Conservation (phyloP, 2,797 vertebrate genomes). For the Scomberomorus guttatus region DNA sequence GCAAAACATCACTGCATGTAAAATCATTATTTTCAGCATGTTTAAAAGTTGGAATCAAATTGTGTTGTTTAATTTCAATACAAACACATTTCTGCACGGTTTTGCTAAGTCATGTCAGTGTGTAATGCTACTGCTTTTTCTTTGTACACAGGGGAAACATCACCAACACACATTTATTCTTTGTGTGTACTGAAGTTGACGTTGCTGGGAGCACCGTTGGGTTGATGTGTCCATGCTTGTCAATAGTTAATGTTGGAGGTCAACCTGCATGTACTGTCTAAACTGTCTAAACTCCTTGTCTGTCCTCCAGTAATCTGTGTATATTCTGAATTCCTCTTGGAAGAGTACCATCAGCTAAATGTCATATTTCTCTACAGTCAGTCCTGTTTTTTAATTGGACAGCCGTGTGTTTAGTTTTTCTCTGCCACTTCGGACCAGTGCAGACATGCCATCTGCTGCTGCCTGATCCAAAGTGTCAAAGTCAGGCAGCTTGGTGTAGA, state of each 20-base stretch:
- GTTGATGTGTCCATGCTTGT: not conserved
- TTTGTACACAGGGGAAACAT: not conserved
- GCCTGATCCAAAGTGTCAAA: conserved; percentile 43
- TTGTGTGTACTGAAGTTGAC: not conserved
- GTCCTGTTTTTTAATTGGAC: conserved; percentile 21
- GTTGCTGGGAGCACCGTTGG: not conserved
- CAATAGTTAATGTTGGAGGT: not conserved
- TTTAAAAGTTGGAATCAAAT: not conserved
- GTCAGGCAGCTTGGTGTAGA: conserved; percentile 21
- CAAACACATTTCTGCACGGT: not conserved
- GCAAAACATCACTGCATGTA: not conserved
- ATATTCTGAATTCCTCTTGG: conserved; percentile 8
- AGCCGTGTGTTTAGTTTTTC: conserved; percentile 18
- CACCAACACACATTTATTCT: not conserved
- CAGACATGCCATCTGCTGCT: conserved; percentile 62
- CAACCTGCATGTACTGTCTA: not conserved
- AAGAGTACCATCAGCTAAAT: conserved; percentile 3
- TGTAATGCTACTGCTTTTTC: not conserved
- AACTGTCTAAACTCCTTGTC: not conserved
- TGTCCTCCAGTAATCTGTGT: not conserved
- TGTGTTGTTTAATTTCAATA: too few species aligned
- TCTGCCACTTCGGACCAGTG: conserved; percentile 33
- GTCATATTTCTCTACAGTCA: conserved; percentile 16
- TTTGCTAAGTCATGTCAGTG: not conserved
- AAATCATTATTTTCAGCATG: not conserved